These are phyloP conservation scores for Arctia plantaginis DNA, from an alignment of 2,888 invertebrate genomes.

Conservation along the genomic window DNA sequence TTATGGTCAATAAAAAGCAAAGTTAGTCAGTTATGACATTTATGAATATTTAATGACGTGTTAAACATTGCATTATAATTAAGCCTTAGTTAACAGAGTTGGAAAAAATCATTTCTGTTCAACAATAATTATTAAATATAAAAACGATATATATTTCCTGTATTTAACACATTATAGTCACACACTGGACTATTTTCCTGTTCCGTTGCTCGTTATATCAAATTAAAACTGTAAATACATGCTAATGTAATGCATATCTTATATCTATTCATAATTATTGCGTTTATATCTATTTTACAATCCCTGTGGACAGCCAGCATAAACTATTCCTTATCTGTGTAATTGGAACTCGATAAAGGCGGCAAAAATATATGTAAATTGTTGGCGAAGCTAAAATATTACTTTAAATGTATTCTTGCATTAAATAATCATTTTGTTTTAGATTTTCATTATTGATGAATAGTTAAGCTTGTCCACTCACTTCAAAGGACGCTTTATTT, in stretches of 20 bases:
- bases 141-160: not conserved
- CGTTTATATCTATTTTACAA: conserved; percentile 51
- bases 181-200: conserved; percentile 13
- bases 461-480: conserved; percentile 2
- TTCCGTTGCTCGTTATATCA: conserved; percentile 52
- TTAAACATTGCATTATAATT: not conserved
- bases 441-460: conserved; percentile 10
- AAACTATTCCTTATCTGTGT: conserved; percentile 57
- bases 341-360: conserved; percentile 57
- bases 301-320: conserved; percentile 48
- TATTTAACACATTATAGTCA: not conserved
- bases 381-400: conserved; percentile 36
- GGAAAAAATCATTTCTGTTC: not conserved
- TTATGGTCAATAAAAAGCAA: not conserved
- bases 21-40: not conserved
- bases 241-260: conserved; percentile 45
- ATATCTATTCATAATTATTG: conserved; percentile 50
- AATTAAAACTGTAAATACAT: conserved; percentile 50
- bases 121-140: too few species aligned
- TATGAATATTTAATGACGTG: not conserved
- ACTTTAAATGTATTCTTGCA: conserved; percentile 35
- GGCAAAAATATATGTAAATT: conserved; percentile 53
- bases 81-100: not conserved
- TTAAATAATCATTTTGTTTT: conserved; percentile 25
- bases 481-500: conserved; percentile 10